Percentiles rank a stretch among this genome's conserved stretches.
phyloP scores from a whole-genome alignment of 1,140 invertebrate genomes.

The Argopecten irradians region DNA sequence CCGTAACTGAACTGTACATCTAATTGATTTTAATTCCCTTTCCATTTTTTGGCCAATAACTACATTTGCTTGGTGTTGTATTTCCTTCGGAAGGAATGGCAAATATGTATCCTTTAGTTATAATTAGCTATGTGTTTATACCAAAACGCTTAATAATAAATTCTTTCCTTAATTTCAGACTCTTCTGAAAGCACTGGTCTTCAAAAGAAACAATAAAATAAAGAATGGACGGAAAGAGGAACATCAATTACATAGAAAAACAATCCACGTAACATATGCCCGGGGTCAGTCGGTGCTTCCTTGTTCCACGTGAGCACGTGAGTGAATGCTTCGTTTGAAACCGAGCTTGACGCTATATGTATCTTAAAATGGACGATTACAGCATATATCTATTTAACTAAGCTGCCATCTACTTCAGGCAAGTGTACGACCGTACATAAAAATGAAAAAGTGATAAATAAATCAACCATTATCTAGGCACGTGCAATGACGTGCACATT shows the following conservation, averaged over 20 bases:
- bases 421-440: background rate
- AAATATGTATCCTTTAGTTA: constrained; percentile 5
- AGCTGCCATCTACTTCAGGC: background rate
- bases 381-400: background rate
- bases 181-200: background rate
- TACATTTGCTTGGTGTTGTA: constrained; percentile 6
- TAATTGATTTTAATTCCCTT: background rate
- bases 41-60: background rate
- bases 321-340: background rate
- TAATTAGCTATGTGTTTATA: background rate
- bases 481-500: background rate
- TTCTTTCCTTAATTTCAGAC: constrained; percentile 4
- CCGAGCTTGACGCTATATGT: constrained; percentile 8
- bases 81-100: background rate
- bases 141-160: constrained; percentile 19
- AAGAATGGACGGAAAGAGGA: constrained; percentile 7
- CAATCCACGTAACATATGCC: background rate
- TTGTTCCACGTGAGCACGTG: background rate
- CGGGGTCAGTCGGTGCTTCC: background rate
- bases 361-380: constrained; percentile 22
- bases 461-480: background rate
- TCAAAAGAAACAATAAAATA: constrained; percentile 23
- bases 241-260: background rate
- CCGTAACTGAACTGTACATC: background rate
- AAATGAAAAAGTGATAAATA: constrained; percentile 12